These are phyloP conservation scores for Aphis craccivora DNA, from an alignment of 1,140 invertebrate species.

Conservation along the genomic window DNA sequence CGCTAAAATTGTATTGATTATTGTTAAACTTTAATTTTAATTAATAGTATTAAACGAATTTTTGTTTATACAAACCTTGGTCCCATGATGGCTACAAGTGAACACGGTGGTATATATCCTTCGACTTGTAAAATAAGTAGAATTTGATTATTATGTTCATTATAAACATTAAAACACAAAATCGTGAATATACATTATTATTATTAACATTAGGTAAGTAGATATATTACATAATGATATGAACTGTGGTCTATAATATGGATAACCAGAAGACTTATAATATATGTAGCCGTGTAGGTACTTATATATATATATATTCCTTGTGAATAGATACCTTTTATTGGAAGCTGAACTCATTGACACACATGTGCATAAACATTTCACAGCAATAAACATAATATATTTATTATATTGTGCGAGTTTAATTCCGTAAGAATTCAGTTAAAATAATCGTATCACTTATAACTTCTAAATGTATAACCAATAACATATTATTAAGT, in stretches of 20 bases:
- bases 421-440: background rate
- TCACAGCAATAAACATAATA: background rate
- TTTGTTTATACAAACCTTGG: slow-evolving; percentile 71
- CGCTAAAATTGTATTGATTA: slow-evolving; percentile 69
- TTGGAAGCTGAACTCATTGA: background rate
- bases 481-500: background rate
- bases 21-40: background rate
- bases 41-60: background rate
- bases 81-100: slow-evolving; percentile 88
- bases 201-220: background rate
- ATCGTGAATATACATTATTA: background rate
- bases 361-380: background rate
- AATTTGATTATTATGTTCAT: slow-evolving; percentile 49
- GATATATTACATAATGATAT: background rate
- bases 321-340: background rate
- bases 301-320: background rate
- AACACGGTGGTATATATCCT: slow-evolving; percentile 81
- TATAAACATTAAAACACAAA: background rate
- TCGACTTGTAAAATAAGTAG: slow-evolving; percentile 68
- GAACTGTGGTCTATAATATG: background rate
- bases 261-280: background rate
- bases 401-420: background rate
- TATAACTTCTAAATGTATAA: background rate
- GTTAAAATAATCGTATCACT: background rate
- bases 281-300: background rate